Conservation (phyloP, 2,113 vertebrate genomes). For the Pterocles gutturalis region DNA sequence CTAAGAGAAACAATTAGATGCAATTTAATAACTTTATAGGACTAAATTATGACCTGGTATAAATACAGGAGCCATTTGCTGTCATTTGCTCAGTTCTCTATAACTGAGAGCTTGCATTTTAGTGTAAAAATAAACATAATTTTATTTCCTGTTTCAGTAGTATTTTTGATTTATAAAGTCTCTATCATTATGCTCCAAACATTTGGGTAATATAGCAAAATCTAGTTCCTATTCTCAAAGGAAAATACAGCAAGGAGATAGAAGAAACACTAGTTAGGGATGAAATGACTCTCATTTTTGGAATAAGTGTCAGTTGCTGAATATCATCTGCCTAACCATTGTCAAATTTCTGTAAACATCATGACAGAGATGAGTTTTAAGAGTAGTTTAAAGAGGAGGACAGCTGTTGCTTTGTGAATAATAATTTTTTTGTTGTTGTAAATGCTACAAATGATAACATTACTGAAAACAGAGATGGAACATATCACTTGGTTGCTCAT, state of each 20-base stretch:
- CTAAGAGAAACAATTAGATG: neutral
- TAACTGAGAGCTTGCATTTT: neutral
- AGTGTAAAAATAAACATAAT: neutral
- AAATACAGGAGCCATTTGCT: neutral
- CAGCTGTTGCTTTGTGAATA: slow-evolving; percentile 29
- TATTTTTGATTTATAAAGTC: neutral
- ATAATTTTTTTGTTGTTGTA: neutral
- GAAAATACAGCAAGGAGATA: neutral
- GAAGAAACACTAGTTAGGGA: neutral
- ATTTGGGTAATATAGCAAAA: neutral
- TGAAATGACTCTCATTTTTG: neutral
- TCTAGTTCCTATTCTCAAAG: neutral
- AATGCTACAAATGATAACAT: neutral
- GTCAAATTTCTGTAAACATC: neutral
- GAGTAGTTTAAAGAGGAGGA: neutral
- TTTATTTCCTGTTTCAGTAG: neutral
- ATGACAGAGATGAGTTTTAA: neutral
- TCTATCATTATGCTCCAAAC: neutral
- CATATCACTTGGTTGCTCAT: neutral
- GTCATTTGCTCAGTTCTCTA: neutral
- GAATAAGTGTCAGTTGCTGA: neutral
- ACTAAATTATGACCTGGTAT: neutral
- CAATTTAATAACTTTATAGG: neutral
- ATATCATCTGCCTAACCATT: neutral
- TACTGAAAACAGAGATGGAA: slow-evolving; percentile 14